Percentiles rank a stretch among this genome's conserved stretches.
Evolutionary conservation across 2,888 invertebrate genomes (phyloP).

Genomic region (Entomobrya proxima): DNA sequence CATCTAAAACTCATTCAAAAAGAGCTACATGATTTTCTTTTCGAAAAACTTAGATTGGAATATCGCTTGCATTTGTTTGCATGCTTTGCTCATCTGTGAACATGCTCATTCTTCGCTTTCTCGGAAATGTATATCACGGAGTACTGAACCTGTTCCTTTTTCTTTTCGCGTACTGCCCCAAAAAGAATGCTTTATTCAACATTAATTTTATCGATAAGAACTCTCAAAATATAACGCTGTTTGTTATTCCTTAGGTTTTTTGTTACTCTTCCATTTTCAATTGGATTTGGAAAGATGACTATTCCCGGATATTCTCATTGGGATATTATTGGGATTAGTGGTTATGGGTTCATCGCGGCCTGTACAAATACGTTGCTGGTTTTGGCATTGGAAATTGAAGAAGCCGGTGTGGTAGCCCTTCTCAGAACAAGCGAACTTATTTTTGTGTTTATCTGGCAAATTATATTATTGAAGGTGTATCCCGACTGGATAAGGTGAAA

Average conservation of each 20-base stretch:
- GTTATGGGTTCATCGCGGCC: neutral
- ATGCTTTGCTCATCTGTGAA: neutral
- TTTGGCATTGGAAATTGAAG: neutral
- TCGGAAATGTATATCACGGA: neutral
- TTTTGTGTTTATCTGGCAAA: neutral
- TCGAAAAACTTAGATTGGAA: neutral
- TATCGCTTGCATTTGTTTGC: neutral
- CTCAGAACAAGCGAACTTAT: neutral
- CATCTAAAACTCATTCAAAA: too few species aligned
- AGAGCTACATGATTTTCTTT: neutral
- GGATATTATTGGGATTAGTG: neutral
- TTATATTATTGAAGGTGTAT: neutral
- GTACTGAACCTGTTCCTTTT: neutral
- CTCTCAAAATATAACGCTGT: too few species aligned
- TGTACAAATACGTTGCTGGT: neutral
- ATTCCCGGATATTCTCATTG: neutral
- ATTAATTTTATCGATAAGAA: too few species aligned
- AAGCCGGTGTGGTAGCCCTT: neutral
- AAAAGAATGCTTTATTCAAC: too few species aligned
- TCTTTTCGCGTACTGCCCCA: neutral
- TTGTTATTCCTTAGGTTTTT: too few species aligned
- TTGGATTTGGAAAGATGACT: neutral
- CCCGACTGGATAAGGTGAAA: neutral
- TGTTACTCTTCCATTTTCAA: neutral
- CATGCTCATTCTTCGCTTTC: constrained; percentile 5